Evolutionary conservation across 2,113 vertebrate genomes (phyloP).

Genomic region (Crocuta crocuta): DNA sequence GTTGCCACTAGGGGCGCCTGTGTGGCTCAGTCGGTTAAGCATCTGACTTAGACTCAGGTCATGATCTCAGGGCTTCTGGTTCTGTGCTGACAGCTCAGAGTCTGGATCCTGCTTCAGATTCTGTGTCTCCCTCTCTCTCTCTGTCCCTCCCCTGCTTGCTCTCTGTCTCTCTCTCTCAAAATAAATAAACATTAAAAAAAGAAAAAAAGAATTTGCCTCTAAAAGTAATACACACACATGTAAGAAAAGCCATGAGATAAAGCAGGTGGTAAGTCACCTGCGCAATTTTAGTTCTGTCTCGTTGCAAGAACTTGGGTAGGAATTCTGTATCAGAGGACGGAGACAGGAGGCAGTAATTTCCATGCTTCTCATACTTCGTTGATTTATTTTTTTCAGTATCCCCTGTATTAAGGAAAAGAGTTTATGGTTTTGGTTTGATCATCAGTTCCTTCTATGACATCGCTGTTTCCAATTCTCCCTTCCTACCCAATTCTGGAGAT

Average conservation of each 20-base stretch:
- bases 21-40: too few relatives aligned
- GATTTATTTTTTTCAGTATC: neutral
- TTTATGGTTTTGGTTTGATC: neutral
- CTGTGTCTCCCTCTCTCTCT: too few relatives aligned
- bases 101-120: too few relatives aligned
- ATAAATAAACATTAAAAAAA: too few relatives aligned
- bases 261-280: constrained; percentile 34
- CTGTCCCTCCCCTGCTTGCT: too few relatives aligned
- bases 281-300: constrained; percentile 44
- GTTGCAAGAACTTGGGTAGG: neutral
- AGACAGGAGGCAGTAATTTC: accelerated
- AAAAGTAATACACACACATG: neutral
- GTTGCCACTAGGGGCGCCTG: neutral
- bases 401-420: neutral
- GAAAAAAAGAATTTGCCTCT: neutral
- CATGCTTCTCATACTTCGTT: accelerated
- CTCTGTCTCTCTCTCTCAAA: too few relatives aligned
- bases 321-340: neutral
- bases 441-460: neutral
- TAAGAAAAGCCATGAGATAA: neutral
- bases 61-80: too few relatives aligned
- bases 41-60: too few relatives aligned
- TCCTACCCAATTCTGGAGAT: neutral
- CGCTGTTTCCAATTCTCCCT: neutral
- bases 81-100: too few relatives aligned